phyloP scores from a whole-genome alignment of 1,140 invertebrate species.

The Thaumatotibia leucotreta region DNA sequence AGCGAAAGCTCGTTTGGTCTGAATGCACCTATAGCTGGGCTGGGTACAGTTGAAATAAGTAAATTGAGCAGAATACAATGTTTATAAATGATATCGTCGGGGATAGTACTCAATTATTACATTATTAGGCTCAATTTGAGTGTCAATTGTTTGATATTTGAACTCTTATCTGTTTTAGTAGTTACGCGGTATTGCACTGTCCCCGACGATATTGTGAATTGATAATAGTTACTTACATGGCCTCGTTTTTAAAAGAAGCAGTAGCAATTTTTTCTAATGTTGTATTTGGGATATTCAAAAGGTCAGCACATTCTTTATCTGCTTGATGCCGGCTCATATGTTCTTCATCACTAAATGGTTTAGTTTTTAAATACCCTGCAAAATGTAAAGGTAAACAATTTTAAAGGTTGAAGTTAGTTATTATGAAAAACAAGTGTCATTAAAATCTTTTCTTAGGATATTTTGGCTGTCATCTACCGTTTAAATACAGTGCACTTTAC shows the following conservation, averaged over 20 bases:
- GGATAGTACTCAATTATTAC: not conserved
- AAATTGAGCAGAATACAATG: no score
- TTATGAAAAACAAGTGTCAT: not conserved
- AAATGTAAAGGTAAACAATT: not conserved
- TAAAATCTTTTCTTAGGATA: not conserved
- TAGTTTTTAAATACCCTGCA: constrained; percentile 35
- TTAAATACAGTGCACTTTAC: not conserved
- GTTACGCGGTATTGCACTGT: no score
- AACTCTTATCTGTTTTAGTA: no score
- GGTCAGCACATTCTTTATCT: constrained; percentile 37
- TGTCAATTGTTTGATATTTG: no score
- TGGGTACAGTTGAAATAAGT: no score
- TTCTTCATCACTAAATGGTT: constrained; percentile 37
- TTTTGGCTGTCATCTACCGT: no score
- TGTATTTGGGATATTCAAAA: constrained; percentile 18
- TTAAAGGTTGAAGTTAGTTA: not conserved
- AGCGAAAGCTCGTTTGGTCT: no score
- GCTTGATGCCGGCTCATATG: constrained; percentile 35
- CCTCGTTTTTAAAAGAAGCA: constrained; percentile 15
- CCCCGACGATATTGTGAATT: no score
- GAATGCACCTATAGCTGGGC: no score
- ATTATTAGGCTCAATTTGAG: no score
- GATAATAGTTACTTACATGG: constrained; percentile 22
- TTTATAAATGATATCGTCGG: no score
- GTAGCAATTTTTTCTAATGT: constrained; percentile 27